Evolutionary conservation across 2,113 vertebrate species (phyloP), one percentile per base, ranked within the genome.

Genomic region (Eretmochelys imbricata): DNA sequence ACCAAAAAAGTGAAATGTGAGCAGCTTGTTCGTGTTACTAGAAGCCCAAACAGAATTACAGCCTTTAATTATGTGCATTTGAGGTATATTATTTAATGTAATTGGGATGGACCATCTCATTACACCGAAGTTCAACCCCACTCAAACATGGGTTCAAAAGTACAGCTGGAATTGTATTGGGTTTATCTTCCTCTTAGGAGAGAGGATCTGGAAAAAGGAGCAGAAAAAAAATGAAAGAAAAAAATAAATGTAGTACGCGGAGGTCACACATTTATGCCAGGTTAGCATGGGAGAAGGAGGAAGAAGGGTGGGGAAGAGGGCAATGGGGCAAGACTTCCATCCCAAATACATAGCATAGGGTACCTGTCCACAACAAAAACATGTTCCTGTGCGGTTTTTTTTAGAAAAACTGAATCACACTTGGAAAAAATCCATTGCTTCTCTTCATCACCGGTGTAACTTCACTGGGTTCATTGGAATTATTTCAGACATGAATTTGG

Each of bases 61-160:
- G 87, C 62, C 84, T 55, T 91, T 88, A 92, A 91, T 89, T 95
- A 93, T 87, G 93, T 96, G 95, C 94, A 95, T 95, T 89, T 94
- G 89, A 95, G 93, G 94, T 96, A 80, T 79, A 17, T 90, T 96
- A 93, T 95, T 97, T 98, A 96, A 97, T 95, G 94, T 96, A 96
- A 97, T 95, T 94, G 89, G 91, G 86, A 91, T 93, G 88, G 78
- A 82, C 95, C 93, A 94, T 95, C 97, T 97, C 87, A 97, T 97
- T 96, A 97, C 91, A 93, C 95, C 95, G 97, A 95, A 95, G 97
- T 97, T 97, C 88, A 82, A 92, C 87, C 59, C 79, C 87, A 75
- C 84, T 94, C 96, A 95, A 87, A 92, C 62, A 72, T 0, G 17
- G 89, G 97, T 97, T 97, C 97, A 95, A 96, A 97, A 97, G 97